Base-by-base conservation (phyloP, 2,113 vertebrate genomes). In the Protobothrops mucrosquamatus region DNA sequence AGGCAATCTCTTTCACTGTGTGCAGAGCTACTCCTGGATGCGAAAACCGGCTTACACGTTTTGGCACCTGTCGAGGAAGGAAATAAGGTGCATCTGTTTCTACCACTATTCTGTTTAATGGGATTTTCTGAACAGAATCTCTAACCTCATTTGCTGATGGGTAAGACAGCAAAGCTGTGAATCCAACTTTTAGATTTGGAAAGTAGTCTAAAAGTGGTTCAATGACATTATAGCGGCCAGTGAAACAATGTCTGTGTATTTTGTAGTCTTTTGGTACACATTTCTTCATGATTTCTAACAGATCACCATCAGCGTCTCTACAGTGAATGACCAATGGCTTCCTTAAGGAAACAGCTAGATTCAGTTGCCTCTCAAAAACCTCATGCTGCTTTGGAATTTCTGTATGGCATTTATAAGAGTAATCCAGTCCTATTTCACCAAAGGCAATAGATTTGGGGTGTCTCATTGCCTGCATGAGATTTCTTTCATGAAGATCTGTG, bases 291-390 rank as follows among this genome's bases (percentile, higher is more conserved):
- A 99, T 98, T 74, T 89, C 88, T 91, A 99, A 95, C 85, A 99
- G 94, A 96, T 99, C 98, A 1, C 98, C 97, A 51, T 99, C 98
- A 59, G 98, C 98, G 55, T 98, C 98, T 93, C 98, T 97, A 91
- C 98, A 99, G 94, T 99, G 98, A 95, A 99, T 98, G 89, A 99
- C 97, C 94, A 99, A 94, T 51, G 98, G 98, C 95, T 99, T 99
- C 96, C 96, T 95, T 93, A 99, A 97, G 86, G 97, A 96, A 57
- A 99, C 98, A 0, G 98, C 98, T 95, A 98, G 94, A 56, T 96
- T 97, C 85, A 99, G 96, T 97, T 99, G 98, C 74, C 98, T 97
- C 96, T 98, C 98, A 96, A 99, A 98, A 87, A 99, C 98, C 98
- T 99, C 88, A 54, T 98, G 98, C 93, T 99, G 98, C 14, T 92